Base-by-base conservation (phyloP, 2,888 invertebrate species). In the Epistrophe grossulariae region DNA sequence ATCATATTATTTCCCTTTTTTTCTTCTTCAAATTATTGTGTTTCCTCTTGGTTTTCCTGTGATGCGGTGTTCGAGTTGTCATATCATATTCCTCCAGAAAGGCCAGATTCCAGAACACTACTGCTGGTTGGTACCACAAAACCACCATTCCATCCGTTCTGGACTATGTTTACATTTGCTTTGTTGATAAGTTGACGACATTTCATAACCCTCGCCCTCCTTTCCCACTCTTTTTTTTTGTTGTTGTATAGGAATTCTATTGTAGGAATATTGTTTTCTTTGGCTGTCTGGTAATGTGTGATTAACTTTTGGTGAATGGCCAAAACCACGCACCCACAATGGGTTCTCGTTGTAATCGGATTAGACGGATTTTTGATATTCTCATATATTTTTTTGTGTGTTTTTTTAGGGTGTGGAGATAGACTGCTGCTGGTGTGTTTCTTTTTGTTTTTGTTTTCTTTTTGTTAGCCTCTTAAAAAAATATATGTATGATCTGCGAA, bases 171-270 rank as follows among this genome's bases (percentile, higher is more conserved):
- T 79, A 83, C 79, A 85, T 72, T 87, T 72, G 55, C 83, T 48
- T 82, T 82, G 52, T 79, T n/a, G 78, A 85, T 81, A 84, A 85
- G 62, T 79, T 83, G 87, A 83, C 76, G 87, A 87, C 83, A 79
- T 79, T 73, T 59, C 80, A 77, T 79, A 15, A 55, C 28, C 7
- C n/a, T 15, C n/a, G 19, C 72, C 68, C 17, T 45, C 5, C 4
- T 24, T 52, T 2, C 11, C 9, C 3, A 3, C 1, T 24, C 6
- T 52, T 24, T 64, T 48, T 7, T 31, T 35, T 43, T n/a, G n/a
- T n/a, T n/a, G n/a, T n/a, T n/a, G n/a, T n/a, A 43, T 74, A 68
- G 73, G 48, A 31, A 35, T 45, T 76, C 35, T 48, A 15, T 48
- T 71, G 57, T 17, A 62, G 59, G 4, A 31, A 57, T 57, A 57